Evolutionary conservation across 2,888 invertebrate species (phyloP).

Genomic region (Punctoribates punctum): DNA sequence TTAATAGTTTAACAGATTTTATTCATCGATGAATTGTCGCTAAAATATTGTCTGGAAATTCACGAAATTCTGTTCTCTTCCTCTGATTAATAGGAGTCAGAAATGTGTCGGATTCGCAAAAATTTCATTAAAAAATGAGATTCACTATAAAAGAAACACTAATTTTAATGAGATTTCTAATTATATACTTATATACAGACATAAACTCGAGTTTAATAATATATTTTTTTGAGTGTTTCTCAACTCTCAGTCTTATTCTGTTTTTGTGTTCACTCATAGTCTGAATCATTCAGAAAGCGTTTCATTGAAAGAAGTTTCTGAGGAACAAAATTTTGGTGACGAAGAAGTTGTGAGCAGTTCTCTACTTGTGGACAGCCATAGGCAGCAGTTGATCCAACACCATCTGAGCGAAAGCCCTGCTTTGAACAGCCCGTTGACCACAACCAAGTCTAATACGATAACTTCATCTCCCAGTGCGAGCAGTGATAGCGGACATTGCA

Average conservation of each 20-base stretch:
- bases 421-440: not conserved
- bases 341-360: not conserved
- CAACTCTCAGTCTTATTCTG: not conserved
- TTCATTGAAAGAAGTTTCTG: not conserved
- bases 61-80: not conserved
- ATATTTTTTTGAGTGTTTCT: not conserved
- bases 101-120: not conserved
- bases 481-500: constrained; percentile 19
- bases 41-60: no score
- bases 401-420: not conserved
- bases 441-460: not conserved
- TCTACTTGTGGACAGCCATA: not conserved
- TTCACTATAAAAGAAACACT: no score
- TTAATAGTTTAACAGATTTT: no score
- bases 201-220: not conserved
- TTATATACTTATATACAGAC: constrained; percentile 5
- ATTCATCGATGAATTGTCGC: no score
- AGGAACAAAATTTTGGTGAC: not conserved
- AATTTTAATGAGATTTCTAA: constrained; percentile 4
- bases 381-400: not conserved
- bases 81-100: no score
- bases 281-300: not conserved
- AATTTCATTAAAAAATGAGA: not conserved
- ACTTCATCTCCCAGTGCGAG: constrained; percentile 2
- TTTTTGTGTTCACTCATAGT: not conserved